Evolutionary conservation across 2,888 invertebrate genomes (phyloP).

Genomic region (Allolobophora icterica): DNA sequence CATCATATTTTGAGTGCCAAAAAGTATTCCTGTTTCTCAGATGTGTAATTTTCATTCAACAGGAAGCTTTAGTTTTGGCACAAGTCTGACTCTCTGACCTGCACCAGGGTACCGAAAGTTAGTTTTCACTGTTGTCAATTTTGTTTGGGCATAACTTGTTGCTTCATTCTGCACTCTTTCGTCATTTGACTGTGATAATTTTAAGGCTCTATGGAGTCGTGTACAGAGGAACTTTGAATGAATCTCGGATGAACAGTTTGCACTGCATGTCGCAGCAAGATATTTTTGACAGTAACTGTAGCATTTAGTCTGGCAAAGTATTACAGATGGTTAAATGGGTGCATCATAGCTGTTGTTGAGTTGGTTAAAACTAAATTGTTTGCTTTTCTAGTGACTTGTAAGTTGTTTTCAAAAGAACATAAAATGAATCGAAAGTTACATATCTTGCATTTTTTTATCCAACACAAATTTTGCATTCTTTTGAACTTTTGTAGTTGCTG

Average conservation of each 20-base stretch:
- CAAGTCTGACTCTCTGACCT: neutral
- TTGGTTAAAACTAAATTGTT: neutral
- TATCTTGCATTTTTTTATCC: neutral
- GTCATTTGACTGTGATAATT: constrained; percentile 28
- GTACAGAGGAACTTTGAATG: constrained; percentile 26
- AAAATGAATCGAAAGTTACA: constrained; percentile 17
- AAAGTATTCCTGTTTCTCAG: neutral
- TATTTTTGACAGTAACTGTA: neutral
- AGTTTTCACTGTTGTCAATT: neutral
- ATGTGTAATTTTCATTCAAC: neutral
- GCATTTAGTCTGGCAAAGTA: neutral
- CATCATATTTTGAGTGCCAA: no score
- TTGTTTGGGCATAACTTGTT: neutral
- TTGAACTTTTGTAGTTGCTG: constrained; percentile 1
- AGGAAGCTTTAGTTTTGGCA: neutral
- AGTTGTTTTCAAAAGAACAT: neutral
- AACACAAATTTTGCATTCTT: constrained; percentile 17
- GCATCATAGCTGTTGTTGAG: constrained; percentile 2
- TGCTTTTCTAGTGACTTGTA: constrained; percentile 1
- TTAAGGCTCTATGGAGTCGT: constrained; percentile 1
- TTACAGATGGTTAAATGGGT: neutral
- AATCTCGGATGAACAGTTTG: constrained; percentile 1
- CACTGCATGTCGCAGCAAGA: neutral
- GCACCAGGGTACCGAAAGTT: neutral
- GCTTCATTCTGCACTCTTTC: constrained; percentile 4